Conservation (phyloP, 2,113 vertebrate species). For the Aldabrachelys gigantea region DNA sequence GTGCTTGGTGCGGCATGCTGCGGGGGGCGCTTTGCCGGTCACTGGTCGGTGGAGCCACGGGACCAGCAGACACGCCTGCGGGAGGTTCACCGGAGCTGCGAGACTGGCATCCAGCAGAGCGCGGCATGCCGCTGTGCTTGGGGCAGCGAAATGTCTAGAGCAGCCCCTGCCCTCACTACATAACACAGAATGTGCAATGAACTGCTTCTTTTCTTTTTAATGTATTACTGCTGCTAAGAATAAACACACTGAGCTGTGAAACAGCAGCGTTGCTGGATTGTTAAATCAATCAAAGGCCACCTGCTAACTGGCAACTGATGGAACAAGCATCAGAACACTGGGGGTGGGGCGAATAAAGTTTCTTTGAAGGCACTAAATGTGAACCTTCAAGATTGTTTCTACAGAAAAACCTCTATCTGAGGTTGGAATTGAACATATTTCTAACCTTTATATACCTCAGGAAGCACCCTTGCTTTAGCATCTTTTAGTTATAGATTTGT, state of each 20-base stretch:
- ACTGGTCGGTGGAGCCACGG: too few species aligned
- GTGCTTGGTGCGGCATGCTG: too few species aligned
- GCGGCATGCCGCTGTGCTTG: too few species aligned
- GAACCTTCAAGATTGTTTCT: not conserved
- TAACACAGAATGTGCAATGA: not conserved
- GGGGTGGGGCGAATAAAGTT: rapidly evolving
- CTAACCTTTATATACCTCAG: constrained; percentile 2
- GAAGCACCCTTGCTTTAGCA: constrained; percentile 24
- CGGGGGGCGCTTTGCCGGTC: too few species aligned
- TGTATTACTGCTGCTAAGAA: not conserved
- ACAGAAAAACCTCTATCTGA: not conserved
- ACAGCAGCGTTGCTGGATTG: not conserved
- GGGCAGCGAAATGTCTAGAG: too few species aligned
- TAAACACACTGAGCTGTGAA: not conserved
- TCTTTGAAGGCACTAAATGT: not conserved
- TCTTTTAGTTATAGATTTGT: not conserved
- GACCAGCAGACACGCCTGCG: too few species aligned
- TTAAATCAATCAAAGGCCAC: not conserved
- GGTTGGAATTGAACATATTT: not conserved
- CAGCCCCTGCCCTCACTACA: not conserved
- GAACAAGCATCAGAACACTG: rapidly evolving
- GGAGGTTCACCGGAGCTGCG: too few species aligned
- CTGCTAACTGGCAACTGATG: not conserved
- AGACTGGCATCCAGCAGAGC: too few species aligned
- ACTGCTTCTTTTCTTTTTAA: not conserved